Evolutionary conservation across 2,888 invertebrate species (phyloP).

Genomic region (Ganaspis brasiliensis): DNA sequence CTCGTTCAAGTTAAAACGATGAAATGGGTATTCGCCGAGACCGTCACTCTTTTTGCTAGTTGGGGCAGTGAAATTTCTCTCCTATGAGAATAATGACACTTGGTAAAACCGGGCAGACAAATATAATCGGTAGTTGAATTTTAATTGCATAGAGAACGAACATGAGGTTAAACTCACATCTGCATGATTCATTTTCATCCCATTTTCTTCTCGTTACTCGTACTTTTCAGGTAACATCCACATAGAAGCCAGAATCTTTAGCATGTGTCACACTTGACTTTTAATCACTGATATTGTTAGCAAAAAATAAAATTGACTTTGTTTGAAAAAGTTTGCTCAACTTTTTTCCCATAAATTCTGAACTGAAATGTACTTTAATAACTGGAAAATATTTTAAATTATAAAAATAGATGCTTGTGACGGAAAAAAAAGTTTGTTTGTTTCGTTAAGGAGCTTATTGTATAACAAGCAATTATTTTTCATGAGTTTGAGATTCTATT

Average conservation of each 20-base stretch:
- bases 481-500: too few species aligned
- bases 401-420: too few species aligned
- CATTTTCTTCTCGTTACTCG: background rate
- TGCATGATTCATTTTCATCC: conserved; percentile 11
- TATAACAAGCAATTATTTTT: too few species aligned
- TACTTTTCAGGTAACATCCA: background rate
- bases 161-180: background rate
- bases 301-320: too few species aligned
- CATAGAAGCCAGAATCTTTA: background rate
- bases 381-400: too few species aligned
- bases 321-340: too few species aligned
- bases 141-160: background rate
- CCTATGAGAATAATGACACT: background rate
- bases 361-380: too few species aligned
- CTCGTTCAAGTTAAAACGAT: conserved; percentile 13
- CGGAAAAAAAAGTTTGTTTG: too few species aligned
- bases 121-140: conserved; percentile 19
- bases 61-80: conserved; percentile 5
- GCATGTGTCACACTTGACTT: background rate
- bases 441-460: too few species aligned
- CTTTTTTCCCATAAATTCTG: too few species aligned
- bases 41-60: background rate
- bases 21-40: background rate
- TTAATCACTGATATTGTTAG: too few species aligned
- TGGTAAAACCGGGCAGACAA: background rate